Evolutionary conservation across 2,888 invertebrate genomes (phyloP).

Genomic region (Callinectes sapidus): DNA sequence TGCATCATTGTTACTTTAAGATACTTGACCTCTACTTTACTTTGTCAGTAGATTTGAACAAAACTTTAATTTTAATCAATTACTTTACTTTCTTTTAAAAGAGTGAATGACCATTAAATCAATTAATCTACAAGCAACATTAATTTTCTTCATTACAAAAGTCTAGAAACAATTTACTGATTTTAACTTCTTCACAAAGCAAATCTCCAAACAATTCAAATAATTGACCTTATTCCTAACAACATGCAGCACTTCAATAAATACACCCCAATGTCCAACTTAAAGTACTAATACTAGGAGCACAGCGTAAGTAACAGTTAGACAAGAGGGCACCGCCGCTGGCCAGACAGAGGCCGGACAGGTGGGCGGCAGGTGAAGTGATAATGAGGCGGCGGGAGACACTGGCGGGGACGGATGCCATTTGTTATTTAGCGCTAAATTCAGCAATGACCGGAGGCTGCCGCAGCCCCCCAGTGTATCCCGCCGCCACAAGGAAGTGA

Average conservation of each 20-base stretch:
- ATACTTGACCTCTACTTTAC: not conserved
- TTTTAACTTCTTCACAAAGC: not conserved
- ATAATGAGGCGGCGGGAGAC: conserved; percentile 25
- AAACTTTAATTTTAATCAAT: not conserved
- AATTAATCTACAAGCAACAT: not conserved
- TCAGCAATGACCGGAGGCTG: not conserved
- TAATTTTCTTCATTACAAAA: not conserved
- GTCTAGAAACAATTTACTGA: not conserved
- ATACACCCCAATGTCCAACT: not conserved
- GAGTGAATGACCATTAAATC: not conserved
- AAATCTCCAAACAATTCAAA: not conserved
- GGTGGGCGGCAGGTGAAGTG: conserved; percentile 18
- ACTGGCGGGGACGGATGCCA: not conserved
- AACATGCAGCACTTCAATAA: not conserved
- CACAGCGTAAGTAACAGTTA: not conserved
- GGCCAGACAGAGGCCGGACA: conserved; percentile 10
- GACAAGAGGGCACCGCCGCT: not conserved
- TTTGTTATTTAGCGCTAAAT: not conserved
- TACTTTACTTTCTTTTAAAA: not conserved
- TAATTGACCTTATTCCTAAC: not conserved
- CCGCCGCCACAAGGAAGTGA: conserved; percentile 23
- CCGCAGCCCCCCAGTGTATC: not conserved
- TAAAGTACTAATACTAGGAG: not conserved
- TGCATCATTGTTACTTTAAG: not conserved
- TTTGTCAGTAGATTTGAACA: not conserved